Base-by-base conservation (phyloP, 2,797 vertebrate genomes). In the Amniataba percoides region DNA sequence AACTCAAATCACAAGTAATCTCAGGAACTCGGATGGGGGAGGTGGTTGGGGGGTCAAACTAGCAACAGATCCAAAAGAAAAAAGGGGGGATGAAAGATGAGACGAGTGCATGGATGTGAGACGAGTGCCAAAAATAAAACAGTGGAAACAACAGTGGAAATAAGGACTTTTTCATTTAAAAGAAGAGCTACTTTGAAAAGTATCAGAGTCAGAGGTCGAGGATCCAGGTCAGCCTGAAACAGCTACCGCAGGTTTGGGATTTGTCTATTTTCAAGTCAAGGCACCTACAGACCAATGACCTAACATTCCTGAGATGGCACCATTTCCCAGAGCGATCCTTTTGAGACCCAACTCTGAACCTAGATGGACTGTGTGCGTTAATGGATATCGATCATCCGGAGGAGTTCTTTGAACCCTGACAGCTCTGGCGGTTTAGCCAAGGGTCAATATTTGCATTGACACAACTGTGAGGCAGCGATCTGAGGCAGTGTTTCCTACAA, bases 331-430 rank as follows among this genome's bases (percentile, higher is more conserved):
- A 66, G 62, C 2, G 5, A 68, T 71, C 70, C 57, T 78, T 80
- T 31, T 16, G 64, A 78, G 65, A 48, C 49, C 51, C n/a, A 69
- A 60, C 73, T 75, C 60, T 81, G 80, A 71, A 74, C 75, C 61
- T 25, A 34, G 82, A 92, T 64, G 63, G 57, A 87, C 86, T 83
- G 65, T 31, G 51, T 62, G 65, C n/a, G 59, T 78, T 93, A 91
- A 94, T 92, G 90, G 82, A 86, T 91, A 93, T 92, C 52, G 89
- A 94, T 90, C 87, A 87, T 78, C 70, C 75, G 19, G 43, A 74
- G 72, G 72, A 81, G 76, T 43, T 84, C 76, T 89, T 80, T 92
- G 84, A 92, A 86, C 64, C 77, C 67, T 78, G 74, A 74, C 77
- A 85, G 60, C 73, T 82, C 73, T 60, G 61, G 80, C 62, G 73